Percentiles rank a stretch among this genome's conserved stretches.
Conservation (phyloP, 2,113 vertebrate species). For the Isurus oxyrinchus region DNA sequence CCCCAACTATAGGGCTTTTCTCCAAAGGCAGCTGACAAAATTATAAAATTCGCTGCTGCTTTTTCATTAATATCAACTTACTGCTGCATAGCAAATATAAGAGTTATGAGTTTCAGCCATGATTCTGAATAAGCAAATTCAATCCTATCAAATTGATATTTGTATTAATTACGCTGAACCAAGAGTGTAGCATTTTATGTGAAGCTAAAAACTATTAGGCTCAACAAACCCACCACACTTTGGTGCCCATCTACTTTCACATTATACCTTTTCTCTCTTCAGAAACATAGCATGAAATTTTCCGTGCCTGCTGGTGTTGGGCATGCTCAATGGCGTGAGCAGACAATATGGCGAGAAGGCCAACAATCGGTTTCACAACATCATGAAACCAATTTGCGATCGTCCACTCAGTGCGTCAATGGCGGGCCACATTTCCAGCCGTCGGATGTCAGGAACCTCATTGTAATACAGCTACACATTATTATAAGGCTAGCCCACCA, state of each 20-base stretch:
- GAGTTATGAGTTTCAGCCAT: background rate
- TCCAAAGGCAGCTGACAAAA: background rate
- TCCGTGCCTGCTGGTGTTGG: no score
- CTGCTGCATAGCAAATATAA: no score
- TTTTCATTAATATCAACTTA: background rate
- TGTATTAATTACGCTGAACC: background rate
- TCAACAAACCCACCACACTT: background rate
- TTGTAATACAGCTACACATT: no score
- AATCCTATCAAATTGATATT: background rate
- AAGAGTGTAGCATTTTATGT: background rate
- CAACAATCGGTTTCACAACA: no score
- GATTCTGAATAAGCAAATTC: conserved; percentile 2
- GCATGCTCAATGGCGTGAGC: no score
- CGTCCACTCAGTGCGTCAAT: no score
- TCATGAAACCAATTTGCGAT: no score
- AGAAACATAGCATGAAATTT: background rate
- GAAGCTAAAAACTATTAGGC: background rate
- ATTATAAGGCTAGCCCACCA: no score
- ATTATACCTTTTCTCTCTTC: background rate
- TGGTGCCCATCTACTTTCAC: background rate
- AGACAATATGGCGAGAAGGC: no score
- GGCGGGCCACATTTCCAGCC: no score
- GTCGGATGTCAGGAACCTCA: no score
- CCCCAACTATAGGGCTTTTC: background rate
- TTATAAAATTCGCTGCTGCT: background rate